Conservation (phyloP, 2,888 invertebrate species). For the Herminia tarsipennalis region DNA sequence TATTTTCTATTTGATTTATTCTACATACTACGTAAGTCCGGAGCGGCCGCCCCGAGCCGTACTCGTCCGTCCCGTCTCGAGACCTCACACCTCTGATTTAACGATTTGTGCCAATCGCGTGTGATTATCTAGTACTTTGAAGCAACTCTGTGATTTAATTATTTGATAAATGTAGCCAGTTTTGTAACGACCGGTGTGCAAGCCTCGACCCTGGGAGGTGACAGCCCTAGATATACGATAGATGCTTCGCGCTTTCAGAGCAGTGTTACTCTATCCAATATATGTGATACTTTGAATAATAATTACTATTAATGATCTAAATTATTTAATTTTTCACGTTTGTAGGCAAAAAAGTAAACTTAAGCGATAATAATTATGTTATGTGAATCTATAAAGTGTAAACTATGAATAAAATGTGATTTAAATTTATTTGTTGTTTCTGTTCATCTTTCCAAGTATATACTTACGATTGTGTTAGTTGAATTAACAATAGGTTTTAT, state of each 20-base stretch:
- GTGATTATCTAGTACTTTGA: slow-evolving; percentile 48
- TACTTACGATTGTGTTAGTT: too few species aligned
- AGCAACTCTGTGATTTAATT: slow-evolving; percentile 54
- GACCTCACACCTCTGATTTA: slow-evolving; percentile 34
- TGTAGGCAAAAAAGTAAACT: slow-evolving; percentile 72
- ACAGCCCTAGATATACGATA: slow-evolving; percentile 59
- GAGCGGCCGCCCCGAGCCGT: slow-evolving; percentile 20
- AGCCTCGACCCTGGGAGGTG: slow-evolving; percentile 37
- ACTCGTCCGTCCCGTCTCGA: slow-evolving; percentile 32
- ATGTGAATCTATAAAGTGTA: slow-evolving; percentile 76
- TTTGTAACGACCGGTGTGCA: slow-evolving; percentile 37
- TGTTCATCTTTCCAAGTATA: background rate
- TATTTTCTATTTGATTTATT: too few species aligned
- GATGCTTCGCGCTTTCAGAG: slow-evolving; percentile 79
- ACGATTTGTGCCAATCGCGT: slow-evolving; percentile 52
- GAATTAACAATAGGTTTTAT: too few species aligned
- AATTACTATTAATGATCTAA: slow-evolving; percentile 82
- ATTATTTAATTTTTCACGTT: slow-evolving; percentile 86
- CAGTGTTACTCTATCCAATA: slow-evolving; percentile 80
- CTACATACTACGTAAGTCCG: slow-evolving; percentile 25
- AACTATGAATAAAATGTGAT: slow-evolving; percentile 80
- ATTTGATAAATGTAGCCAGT: slow-evolving; percentile 41
- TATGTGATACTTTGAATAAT: slow-evolving; percentile 85
- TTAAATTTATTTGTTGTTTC: slow-evolving; percentile 60
- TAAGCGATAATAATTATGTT: slow-evolving; percentile 75